Base-by-base conservation (phyloP, 2,888 invertebrate genomes). In the Eilema caniola region DNA sequence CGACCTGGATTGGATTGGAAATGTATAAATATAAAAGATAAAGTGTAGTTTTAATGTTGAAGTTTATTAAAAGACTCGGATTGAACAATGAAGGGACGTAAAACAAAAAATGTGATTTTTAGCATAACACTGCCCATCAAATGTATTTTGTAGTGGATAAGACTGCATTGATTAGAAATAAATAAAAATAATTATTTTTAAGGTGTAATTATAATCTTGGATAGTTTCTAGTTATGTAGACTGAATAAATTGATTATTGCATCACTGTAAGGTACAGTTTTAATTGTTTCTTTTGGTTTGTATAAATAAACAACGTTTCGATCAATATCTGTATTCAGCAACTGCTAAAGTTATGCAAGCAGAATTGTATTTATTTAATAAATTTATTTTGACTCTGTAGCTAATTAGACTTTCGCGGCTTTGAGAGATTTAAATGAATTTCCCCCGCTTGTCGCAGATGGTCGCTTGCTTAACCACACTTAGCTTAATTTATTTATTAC, bases 401-500 rank as follows among this genome's bases (percentile, higher is more conserved):
- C 76, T 81, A 87, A 86, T 85, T 85, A 85, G 77, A 78, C 69
- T 65, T 72, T 74, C 77, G 68, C 72, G 80, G 76, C 78, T 84
- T 73, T 67, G 59, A 67, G 66, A 72, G 79, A 85, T 84, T 83
- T 85, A 81, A 84, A 85, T 83, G 78, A 81, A 77, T 83, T 83
- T 83, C 70, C 68, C 56, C 69, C 68, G 77, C 76, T 81, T 79
- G 79, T 78, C 78, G 74, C 77, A 70, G 76, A 76, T 81, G 78
- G 79, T 78, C 67, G 73, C 70, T 71, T 75, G 73, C 70, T 79
- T 69, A 75, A 76, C 66, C 71, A 76, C 70, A 72, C 74, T 70
- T 81, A 83, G 80, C 65, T 81, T 84, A 81, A 82, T 83, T 86
- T 82, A 87, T 85, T 88, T 86, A 87, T 86, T 87, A 80, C 79